These are phyloP conservation scores for Teleopsis dalmanni DNA, from an alignment of 1,140 invertebrate genomes.

Conservation along the genomic window DNA sequence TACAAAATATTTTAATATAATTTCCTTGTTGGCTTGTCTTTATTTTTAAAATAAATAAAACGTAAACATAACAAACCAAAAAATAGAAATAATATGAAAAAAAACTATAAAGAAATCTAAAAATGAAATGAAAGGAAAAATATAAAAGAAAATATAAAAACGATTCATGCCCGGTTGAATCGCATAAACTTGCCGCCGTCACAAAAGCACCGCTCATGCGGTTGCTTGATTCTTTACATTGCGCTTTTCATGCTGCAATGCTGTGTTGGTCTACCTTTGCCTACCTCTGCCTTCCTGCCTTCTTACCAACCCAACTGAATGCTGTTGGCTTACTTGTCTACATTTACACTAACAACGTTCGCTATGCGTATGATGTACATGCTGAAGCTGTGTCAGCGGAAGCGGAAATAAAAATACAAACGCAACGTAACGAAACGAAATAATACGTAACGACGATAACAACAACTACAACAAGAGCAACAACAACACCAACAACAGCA, in stretches of 20 bases:
- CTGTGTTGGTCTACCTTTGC: no score
- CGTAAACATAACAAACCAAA: neutral
- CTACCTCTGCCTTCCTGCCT: no score
- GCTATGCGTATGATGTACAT: neutral
- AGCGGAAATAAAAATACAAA: conserved; percentile 11
- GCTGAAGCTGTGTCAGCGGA: conserved; percentile 7
- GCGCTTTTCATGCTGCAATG: no score
- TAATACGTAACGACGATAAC: conserved; percentile 8
- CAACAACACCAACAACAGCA: conserved; percentile 1
- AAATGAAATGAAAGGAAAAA: neutral
- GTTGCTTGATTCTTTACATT: no score
- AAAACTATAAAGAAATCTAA: neutral
- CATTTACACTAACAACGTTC: no score
- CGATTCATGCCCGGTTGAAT: conserved; percentile 6
- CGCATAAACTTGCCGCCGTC: no score
- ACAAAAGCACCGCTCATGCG: conserved; percentile 6
- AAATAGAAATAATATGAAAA: neutral
- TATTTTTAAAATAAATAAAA: no score
- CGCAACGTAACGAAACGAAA: conserved; percentile 8
- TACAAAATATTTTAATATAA: no score
- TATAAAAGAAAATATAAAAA: conserved; percentile 7
- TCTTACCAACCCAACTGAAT: no score
- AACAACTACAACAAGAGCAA: conserved; percentile 2
- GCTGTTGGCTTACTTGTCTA: no score
- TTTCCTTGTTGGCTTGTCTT: no score